Evolutionary conservation across 2,888 invertebrate species (phyloP).

Genomic region (Augochlorella aurata): DNA sequence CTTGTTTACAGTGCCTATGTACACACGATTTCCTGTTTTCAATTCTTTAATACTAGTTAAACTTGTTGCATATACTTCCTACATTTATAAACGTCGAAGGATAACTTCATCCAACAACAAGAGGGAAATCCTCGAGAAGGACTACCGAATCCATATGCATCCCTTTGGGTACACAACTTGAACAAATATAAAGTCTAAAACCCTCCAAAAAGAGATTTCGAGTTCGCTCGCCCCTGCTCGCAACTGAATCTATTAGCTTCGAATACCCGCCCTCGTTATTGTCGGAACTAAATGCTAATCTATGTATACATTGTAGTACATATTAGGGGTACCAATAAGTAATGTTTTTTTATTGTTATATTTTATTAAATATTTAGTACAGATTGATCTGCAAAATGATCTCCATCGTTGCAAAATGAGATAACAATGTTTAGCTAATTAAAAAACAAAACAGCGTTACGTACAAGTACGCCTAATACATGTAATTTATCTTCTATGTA

Average conservation of each 20-base stretch:
- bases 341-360: too few species aligned
- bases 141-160: slow-evolving; percentile 15
- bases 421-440: too few species aligned
- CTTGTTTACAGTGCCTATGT: background rate
- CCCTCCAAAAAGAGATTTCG: slow-evolving; percentile 39
- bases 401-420: too few species aligned
- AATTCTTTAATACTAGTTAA: background rate
- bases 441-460: too few species aligned
- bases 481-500: background rate
- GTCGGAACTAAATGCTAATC: background rate
- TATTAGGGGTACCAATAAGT: too few species aligned
- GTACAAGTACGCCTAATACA: background rate
- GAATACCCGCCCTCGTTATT: slow-evolving; percentile 13
- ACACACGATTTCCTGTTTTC: background rate
- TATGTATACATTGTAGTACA: background rate
- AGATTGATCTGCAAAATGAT: too few species aligned
- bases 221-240: slow-evolving; percentile 43
- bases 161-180: slow-evolving; percentile 47
- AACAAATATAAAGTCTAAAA: slow-evolving; percentile 38
- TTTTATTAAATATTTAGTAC: too few species aligned
- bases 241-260: slow-evolving; percentile 51
- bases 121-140: slow-evolving; percentile 29
- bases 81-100: slow-evolving; percentile 19
- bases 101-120: slow-evolving; percentile 21
- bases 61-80: slow-evolving; percentile 37